These are phyloP conservation scores for Hypercompe scribonia DNA, from an alignment of 2,888 invertebrate genomes.

Conservation along the genomic window DNA sequence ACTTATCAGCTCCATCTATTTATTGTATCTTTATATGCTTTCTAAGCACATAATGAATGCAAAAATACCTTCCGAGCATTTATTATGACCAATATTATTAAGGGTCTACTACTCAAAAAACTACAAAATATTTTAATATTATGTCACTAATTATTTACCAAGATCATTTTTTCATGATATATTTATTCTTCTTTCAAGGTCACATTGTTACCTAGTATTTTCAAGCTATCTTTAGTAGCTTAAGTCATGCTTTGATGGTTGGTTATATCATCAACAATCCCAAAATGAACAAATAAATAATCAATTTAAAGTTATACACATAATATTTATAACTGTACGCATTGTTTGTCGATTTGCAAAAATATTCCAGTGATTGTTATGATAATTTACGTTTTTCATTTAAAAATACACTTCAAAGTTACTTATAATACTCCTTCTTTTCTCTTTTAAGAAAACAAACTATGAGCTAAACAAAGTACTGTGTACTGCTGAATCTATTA, in stretches of 20 bases:
- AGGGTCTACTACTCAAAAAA: too few species aligned
- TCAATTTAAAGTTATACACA: constrained; percentile 5
- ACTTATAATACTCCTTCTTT: not conserved
- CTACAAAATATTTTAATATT: not conserved
- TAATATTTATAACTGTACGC: not conserved
- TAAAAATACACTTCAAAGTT: not conserved
- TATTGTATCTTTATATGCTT: too few species aligned
- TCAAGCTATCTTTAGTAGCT: not conserved
- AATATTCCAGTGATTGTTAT: not conserved
- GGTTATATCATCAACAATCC: constrained; percentile 6
- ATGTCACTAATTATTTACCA: too few species aligned
- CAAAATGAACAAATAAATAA: constrained; percentile 1
- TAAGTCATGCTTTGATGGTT: constrained; percentile 6
- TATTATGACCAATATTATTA: too few species aligned
- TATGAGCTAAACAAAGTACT: not conserved
- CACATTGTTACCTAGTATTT: not conserved
- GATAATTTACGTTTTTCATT: not conserved
- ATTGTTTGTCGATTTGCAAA: constrained; percentile 1
- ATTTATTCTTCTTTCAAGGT: not conserved
- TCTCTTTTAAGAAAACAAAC: not conserved
- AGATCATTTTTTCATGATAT: not conserved
- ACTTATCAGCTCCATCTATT: too few species aligned
- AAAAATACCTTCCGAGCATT: too few species aligned
- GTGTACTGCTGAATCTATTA: not conserved
- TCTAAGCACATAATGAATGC: too few species aligned